Evolutionary conservation across 2,797 vertebrate species (phyloP).

Genomic region (Coracias cyanogaster): DNA sequence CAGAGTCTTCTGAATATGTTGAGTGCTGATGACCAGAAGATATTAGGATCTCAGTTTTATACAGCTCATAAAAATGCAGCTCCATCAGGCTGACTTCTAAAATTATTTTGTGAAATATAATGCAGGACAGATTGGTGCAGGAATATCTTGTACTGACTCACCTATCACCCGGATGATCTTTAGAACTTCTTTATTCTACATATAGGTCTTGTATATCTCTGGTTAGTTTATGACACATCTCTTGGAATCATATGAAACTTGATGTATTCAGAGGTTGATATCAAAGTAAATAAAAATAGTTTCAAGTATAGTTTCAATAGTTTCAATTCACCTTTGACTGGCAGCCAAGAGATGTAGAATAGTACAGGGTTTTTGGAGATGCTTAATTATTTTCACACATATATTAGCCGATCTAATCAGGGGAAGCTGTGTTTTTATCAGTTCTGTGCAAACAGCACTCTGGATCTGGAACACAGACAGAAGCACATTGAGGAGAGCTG

Average conservation of each 20-base stretch:
- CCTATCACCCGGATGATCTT: background rate
- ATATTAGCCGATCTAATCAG: background rate
- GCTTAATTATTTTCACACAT: background rate
- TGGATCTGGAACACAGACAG: background rate
- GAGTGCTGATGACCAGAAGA: background rate
- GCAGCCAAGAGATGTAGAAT: background rate
- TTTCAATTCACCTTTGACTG: background rate
- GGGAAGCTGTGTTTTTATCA: background rate
- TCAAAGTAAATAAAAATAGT: background rate
- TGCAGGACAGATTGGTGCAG: background rate
- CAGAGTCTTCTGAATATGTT: background rate
- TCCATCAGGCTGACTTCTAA: background rate
- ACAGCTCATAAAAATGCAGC: background rate
- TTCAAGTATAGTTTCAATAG: background rate
- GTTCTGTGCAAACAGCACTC: background rate
- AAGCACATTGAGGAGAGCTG: accelerated
- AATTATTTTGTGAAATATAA: background rate
- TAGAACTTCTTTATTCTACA: background rate
- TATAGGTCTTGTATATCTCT: background rate
- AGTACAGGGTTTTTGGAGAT: background rate
- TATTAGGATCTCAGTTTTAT: background rate
- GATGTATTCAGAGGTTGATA: background rate
- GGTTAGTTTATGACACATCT: background rate
- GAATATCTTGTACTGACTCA: background rate
- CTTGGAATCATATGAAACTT: background rate